Percentiles rank a stretch among this genome's conserved stretches.
Evolutionary conservation across 1,140 invertebrate genomes (phyloP).

Genomic region (Stegodyphus dumicola): DNA sequence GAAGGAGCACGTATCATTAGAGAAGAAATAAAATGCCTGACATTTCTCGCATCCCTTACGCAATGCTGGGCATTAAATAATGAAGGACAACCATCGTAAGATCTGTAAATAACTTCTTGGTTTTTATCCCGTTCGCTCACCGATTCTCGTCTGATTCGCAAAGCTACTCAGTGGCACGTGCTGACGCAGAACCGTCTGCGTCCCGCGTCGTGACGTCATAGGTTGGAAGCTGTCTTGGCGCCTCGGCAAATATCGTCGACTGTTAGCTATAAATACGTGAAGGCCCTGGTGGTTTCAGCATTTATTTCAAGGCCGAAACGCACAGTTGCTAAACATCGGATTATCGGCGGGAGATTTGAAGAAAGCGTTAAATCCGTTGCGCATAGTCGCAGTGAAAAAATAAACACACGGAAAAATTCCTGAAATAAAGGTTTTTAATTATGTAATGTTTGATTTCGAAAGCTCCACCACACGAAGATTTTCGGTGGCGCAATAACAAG

Average conservation of each 20-base stretch:
- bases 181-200: constrained; percentile 15
- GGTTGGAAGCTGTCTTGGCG: too few relatives aligned
- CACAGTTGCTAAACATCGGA: too few relatives aligned
- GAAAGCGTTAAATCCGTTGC: constrained; percentile 8
- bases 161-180: constrained; percentile 28
- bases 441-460: too few relatives aligned
- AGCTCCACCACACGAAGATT: too few relatives aligned
- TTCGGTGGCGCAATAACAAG: too few relatives aligned
- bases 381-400: background rate
- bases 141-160: constrained; percentile 9
- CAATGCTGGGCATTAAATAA: too few relatives aligned
- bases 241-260: too few relatives aligned
- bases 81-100: background rate
- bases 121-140: background rate
- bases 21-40: background rate
- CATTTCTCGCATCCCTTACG: background rate
- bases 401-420: constrained; percentile 14
- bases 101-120: constrained; percentile 16
- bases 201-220: constrained; percentile 19
- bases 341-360: background rate
- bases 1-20: too few relatives aligned
- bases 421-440: constrained; percentile 5
- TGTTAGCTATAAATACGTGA: too few relatives aligned
- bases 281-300: too few relatives aligned
- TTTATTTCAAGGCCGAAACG: too few relatives aligned